Conservation (phyloP, 2,113 vertebrate species). For the Lipotes vexillifer region DNA sequence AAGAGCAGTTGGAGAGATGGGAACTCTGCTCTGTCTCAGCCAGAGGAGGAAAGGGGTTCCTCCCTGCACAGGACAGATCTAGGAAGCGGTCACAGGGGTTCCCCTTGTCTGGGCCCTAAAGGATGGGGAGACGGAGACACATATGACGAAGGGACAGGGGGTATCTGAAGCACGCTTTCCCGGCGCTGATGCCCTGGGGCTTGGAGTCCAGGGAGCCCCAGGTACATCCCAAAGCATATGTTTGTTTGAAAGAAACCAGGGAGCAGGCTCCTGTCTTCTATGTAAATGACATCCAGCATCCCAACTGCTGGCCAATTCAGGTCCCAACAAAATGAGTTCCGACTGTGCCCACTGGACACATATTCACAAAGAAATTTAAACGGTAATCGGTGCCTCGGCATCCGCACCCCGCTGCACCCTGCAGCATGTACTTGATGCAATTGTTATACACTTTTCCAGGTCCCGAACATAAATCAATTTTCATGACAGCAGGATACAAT, state of each 20-base stretch:
- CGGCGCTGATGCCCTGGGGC: background rate
- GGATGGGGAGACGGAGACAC: background rate
- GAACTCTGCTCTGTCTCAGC: rapidly evolving
- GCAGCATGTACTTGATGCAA: background rate
- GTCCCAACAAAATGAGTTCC: conserved; percentile 14
- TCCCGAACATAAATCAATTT: conserved; percentile 62
- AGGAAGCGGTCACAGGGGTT: background rate
- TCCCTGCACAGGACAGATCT: rapidly evolving
- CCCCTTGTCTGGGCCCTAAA: background rate
- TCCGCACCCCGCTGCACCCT: background rate
- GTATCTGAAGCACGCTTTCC: background rate
- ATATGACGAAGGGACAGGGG: rapidly evolving
- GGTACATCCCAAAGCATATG: conserved; percentile 29
- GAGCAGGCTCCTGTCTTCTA: background rate
- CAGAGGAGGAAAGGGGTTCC: background rate
- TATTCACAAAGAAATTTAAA: conserved; percentile 55
- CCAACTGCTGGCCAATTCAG: background rate
- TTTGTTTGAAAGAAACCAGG: conserved; percentile 49
- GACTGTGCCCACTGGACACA: conserved; percentile 26
- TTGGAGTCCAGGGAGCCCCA: background rate
- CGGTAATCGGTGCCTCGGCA: conserved; percentile 36
- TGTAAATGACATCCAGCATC: conserved; percentile 33
- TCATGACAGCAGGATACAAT: conserved; percentile 42
- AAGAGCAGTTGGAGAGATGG: background rate
- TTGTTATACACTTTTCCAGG: conserved; percentile 5